These are phyloP conservation scores for Pediacus dermestoides DNA, from an alignment of 2,888 invertebrate species.

Conservation along the genomic window DNA sequence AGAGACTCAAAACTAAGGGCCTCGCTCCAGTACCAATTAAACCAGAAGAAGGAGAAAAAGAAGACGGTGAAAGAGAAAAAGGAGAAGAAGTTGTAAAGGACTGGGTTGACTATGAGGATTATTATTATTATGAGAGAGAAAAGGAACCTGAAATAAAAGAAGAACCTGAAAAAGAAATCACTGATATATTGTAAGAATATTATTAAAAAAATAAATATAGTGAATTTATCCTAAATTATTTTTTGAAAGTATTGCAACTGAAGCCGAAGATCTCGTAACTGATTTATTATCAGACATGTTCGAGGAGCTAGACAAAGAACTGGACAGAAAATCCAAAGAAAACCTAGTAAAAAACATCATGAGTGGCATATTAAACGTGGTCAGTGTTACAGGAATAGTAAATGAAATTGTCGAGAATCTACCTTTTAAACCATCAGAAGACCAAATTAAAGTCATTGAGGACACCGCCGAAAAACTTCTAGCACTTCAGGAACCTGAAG, in stretches of 20 bases:
- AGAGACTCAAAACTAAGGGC: slow-evolving; percentile 42
- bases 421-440: slow-evolving; percentile 33
- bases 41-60: slow-evolving; percentile 12
- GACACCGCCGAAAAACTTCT: slow-evolving; percentile 39
- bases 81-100: slow-evolving; percentile 23
- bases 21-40: slow-evolving; percentile 21
- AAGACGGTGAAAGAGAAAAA: slow-evolving; percentile 10
- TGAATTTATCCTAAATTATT: too few species aligned
- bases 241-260: slow-evolving; percentile 28
- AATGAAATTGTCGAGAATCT: slow-evolving; percentile 36
- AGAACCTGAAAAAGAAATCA: not conserved
- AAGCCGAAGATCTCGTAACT: slow-evolving; percentile 33
- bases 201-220: too few species aligned
- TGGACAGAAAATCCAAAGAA: slow-evolving; percentile 27
- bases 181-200: too few species aligned
- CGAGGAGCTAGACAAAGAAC: slow-evolving; percentile 26
- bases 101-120: slow-evolving; percentile 1
- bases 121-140: too few species aligned
- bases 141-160: slow-evolving; percentile 20
- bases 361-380: slow-evolving; percentile 29
- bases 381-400: slow-evolving; percentile 35
- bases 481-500: slow-evolving; percentile 34
- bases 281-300: slow-evolving; percentile 35
- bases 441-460: slow-evolving; percentile 34
- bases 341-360: slow-evolving; percentile 33